Percentiles rank a stretch among this genome's conserved stretches.
phyloP scores from a whole-genome alignment of 2,888 invertebrate genomes.

The Nemurella pictetii region DNA sequence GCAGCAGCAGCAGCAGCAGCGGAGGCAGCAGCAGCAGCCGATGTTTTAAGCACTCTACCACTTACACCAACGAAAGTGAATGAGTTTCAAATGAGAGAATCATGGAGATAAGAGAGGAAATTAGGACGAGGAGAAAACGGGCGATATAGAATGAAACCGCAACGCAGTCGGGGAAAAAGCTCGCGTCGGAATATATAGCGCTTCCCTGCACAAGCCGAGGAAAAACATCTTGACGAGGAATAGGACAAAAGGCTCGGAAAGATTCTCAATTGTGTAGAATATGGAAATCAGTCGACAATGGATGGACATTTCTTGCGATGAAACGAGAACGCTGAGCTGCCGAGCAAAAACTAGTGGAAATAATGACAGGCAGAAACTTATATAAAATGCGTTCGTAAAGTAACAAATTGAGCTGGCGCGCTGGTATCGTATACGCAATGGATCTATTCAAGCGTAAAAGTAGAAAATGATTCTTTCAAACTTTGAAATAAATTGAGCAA shows the following conservation, averaged over 20 bases:
- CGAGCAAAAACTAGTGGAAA: constrained; percentile 5
- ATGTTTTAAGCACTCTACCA: constrained; percentile 23
- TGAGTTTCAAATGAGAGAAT: constrained; percentile 26
- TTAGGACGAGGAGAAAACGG: constrained; percentile 13
- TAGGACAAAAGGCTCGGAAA: constrained; percentile 11
- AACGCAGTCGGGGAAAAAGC: not conserved
- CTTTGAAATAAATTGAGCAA: constrained; percentile 31
- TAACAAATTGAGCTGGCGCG: not conserved
- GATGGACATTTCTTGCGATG: constrained; percentile 23
- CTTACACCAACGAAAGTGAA: constrained; percentile 17
- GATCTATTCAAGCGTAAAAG: constrained; percentile 22
- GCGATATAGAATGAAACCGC: constrained; percentile 4
- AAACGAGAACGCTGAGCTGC: not conserved
- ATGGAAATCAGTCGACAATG: constrained; percentile 22
- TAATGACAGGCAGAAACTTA: constrained; percentile 19
- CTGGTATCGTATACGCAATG: constrained; percentile 8
- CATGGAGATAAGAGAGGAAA: constrained; percentile 25
- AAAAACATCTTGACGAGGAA: not conserved
- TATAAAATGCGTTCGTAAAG: constrained; percentile 19
- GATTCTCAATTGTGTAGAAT: constrained; percentile 27
- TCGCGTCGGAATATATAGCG: not conserved
- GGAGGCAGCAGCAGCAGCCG: no score
- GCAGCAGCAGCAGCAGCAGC: no score
- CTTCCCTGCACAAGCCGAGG: not conserved
- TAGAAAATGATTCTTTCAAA: constrained; percentile 31